Conservation (phyloP, 53 echinoderm and acorn worm species). For the Paracentrotus lividus region DNA sequence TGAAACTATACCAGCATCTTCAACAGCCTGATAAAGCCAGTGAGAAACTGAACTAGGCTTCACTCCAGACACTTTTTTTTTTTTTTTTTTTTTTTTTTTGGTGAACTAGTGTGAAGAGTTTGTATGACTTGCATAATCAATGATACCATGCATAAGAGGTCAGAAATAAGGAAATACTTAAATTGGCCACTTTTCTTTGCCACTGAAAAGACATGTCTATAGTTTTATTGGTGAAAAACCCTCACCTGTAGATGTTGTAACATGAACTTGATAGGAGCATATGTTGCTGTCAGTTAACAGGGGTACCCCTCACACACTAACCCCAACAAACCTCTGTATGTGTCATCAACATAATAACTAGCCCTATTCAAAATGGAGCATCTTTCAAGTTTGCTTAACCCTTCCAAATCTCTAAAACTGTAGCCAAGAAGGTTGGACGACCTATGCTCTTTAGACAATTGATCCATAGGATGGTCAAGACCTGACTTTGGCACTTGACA, state of each 20-base stretch:
- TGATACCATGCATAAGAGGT: neutral
- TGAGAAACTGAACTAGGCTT: too few relatives aligned
- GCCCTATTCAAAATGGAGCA: neutral
- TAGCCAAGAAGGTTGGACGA: too few relatives aligned
- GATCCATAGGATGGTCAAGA: too few relatives aligned
- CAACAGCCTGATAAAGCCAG: too few relatives aligned
- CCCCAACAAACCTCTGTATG: neutral
- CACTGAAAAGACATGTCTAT: neutral
- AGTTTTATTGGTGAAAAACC: neutral
- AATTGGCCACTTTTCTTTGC: neutral
- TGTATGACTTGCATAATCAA: too few relatives aligned
- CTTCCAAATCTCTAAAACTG: neutral
- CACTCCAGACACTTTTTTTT: too few relatives aligned
- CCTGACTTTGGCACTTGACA: too few relatives aligned
- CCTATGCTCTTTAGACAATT: too few relatives aligned
- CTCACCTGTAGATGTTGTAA: neutral
- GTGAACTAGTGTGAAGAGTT: too few relatives aligned
- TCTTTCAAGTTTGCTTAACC: neutral
- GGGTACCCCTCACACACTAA: conserved; percentile 15
- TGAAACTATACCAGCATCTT: too few relatives aligned
- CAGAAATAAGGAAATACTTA: neutral
- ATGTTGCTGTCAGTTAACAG: conserved; percentile 2
- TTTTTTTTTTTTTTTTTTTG: too few relatives aligned
- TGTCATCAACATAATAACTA: neutral
- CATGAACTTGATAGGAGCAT: conserved; percentile 30